Percentiles rank a stretch among this genome's conserved stretches.
Conservation (phyloP, 2,113 vertebrate genomes). For the Talpa occidentalis region DNA sequence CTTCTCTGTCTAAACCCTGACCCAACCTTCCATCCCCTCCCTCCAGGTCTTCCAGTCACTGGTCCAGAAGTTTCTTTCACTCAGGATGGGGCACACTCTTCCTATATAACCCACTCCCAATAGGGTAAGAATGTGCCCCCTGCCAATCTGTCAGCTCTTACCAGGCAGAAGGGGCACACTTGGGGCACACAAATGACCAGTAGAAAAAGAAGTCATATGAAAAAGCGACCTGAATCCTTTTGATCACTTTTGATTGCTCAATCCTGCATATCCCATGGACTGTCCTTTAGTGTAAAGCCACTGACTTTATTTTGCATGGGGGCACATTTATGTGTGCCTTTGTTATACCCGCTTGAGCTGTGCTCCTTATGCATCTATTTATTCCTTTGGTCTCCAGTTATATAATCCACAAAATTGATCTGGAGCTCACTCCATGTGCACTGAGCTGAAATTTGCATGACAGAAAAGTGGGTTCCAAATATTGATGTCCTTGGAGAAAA, state of each 20-base stretch:
- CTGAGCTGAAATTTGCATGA: not conserved
- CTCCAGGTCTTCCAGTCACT: not conserved
- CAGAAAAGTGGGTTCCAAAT: not conserved
- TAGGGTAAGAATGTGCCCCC: not conserved
- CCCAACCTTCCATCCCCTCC: not conserved
- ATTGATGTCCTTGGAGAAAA: not conserved
- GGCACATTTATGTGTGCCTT: not conserved
- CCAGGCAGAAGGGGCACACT: no score
- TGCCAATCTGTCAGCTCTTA: not conserved
- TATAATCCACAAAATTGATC: not conserved
- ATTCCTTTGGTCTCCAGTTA: not conserved
- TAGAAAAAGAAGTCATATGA: not conserved
- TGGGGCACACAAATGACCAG: not conserved
- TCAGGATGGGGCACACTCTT: not conserved
- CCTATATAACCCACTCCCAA: not conserved
- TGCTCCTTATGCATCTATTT: not conserved
- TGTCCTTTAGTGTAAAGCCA: not conserved
- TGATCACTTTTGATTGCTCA: not conserved
- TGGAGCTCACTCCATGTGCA: not conserved
- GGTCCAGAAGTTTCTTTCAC: not conserved
- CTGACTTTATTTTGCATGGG: not conserved
- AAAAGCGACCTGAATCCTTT: not conserved
- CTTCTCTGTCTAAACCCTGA: not conserved
- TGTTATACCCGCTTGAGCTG: not conserved
- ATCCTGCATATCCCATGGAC: not conserved